phyloP scores from a whole-genome alignment of 2,888 invertebrate species.

The Chalcis sispes region DNA sequence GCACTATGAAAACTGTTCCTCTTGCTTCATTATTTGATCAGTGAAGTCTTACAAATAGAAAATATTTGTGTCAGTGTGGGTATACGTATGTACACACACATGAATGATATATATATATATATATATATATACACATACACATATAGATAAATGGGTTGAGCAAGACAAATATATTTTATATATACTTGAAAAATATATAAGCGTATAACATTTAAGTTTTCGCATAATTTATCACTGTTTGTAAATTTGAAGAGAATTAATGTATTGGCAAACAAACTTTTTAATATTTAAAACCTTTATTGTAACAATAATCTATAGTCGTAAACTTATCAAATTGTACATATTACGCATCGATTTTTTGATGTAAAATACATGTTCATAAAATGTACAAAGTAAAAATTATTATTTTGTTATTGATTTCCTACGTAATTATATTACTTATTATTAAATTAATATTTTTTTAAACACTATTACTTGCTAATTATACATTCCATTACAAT shows the following conservation, averaged over 20 bases:
- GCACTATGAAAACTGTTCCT: slow-evolving; percentile 43
- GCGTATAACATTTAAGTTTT: slow-evolving; percentile 46
- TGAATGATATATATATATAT: slow-evolving; percentile 27
- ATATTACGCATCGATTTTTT: slow-evolving; percentile 48
- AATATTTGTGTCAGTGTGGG: no score
- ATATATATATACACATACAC: slow-evolving; percentile 29
- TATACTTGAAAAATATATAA: slow-evolving; percentile 51
- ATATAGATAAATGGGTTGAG: slow-evolving; percentile 32
- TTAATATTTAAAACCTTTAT: slow-evolving; percentile 64
- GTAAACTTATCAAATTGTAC: slow-evolving; percentile 54
- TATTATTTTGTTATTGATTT: slow-evolving; percentile 29
- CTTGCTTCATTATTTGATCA: slow-evolving; percentile 33
- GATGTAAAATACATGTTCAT: slow-evolving; percentile 56
- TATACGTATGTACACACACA: no score
- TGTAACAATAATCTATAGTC: slow-evolving; percentile 51
- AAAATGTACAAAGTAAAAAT: slow-evolving; percentile 54
- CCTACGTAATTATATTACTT: not conserved
- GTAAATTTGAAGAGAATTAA: slow-evolving; percentile 54
- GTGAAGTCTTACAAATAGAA: slow-evolving; percentile 30
- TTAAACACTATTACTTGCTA: no score
- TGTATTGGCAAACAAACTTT: slow-evolving; percentile 42
- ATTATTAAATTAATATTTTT: not conserved
- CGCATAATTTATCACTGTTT: slow-evolving; percentile 56
- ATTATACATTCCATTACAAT: not conserved
- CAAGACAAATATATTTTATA: slow-evolving; percentile 58